Base-by-base conservation (phyloP, 2,888 invertebrate species). In the Cabera pusaria region DNA sequence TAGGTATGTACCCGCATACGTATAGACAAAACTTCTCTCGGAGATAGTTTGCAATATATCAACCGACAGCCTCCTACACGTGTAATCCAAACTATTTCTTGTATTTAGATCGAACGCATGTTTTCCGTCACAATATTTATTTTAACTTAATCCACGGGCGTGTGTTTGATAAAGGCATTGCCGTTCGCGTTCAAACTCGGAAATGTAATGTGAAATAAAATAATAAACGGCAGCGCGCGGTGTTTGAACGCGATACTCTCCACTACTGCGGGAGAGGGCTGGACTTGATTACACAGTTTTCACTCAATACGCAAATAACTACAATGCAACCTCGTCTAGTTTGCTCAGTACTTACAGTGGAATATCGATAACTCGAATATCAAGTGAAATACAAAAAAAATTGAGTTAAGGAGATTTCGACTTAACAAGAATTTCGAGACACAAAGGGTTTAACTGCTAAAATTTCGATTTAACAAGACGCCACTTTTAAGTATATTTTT, bases 231-330 rank as follows among this genome's bases (percentile, higher is more conserved):
- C 23, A 22, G 5, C 8, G 12, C 11, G 5, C 28, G 32, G 42
- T 9, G 36, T 31, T 34, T 29, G 33, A 28, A 14, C 33, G 29
- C 25, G 25, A 11, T 24, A 19, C 23, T 16, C 6, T 12, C 10
- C 18, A 21, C 26, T 32, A 32, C 33, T 43, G 40, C 8, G 8
- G 19, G 11, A 6, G 10, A 23, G 17, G 25, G 22, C 21, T 31
- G 12, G n/a, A n/a, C n/a, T n/a, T n/a, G n/a, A n/a, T n/a, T n/a
- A n/a, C n/a, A 23, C 18, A 37, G 34, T 47, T 51, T 53, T 52
- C 56, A 45, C 58, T 44, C 49, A 51, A 43, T 58, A 66, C 64
- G 63, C 69, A 72, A 73, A 72, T 68, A 60, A 73, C 64, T 64
- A 60, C 59, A 55, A 56, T 44, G 51, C 60, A 56, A 63, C 58